A percentile compares a stretch with the other conserved stretches of the same genome.
These are phyloP conservation scores for Tetheella fluctuosa DNA, from an alignment of 2,888 invertebrate species.

Conservation along the genomic window DNA sequence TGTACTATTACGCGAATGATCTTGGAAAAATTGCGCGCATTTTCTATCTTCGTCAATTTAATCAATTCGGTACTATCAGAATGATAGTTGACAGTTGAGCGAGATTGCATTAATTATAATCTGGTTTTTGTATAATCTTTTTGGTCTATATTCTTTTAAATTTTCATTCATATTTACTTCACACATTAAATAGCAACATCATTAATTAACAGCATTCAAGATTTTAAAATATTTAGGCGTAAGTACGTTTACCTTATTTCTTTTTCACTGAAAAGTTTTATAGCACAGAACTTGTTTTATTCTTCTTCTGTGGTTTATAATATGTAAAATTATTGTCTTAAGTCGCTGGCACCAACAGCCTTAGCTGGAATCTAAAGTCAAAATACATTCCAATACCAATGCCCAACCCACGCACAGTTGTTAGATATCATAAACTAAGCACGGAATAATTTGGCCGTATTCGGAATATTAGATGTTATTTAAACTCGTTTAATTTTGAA, in stretches of 20 bases:
- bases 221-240: not conserved
- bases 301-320: too few relatives aligned
- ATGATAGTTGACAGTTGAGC: not conserved
- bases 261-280: not conserved
- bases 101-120: not conserved
- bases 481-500: not conserved
- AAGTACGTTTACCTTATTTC: too few relatives aligned
- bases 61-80: not conserved
- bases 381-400: slow-evolving; percentile 10
- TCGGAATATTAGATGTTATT: slow-evolving; percentile 8
- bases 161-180: not conserved
- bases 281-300: not conserved
- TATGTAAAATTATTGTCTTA: not conserved
- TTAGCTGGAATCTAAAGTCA: not conserved
- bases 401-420: slow-evolving; percentile 12
- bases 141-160: too few relatives aligned
- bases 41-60: not conserved
- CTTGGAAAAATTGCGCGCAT: slow-evolving; percentile 5
- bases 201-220: not conserved
- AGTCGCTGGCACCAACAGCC: too few relatives aligned
- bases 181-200: not conserved
- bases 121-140: too few relatives aligned
- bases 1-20: slow-evolving; percentile 16
- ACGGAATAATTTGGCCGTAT: slow-evolving; percentile 13
- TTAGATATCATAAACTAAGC: slow-evolving; percentile 13